These are phyloP conservation scores for Phocides pigmalion DNA, from an alignment of 1,140 invertebrate species.

Conservation along the genomic window DNA sequence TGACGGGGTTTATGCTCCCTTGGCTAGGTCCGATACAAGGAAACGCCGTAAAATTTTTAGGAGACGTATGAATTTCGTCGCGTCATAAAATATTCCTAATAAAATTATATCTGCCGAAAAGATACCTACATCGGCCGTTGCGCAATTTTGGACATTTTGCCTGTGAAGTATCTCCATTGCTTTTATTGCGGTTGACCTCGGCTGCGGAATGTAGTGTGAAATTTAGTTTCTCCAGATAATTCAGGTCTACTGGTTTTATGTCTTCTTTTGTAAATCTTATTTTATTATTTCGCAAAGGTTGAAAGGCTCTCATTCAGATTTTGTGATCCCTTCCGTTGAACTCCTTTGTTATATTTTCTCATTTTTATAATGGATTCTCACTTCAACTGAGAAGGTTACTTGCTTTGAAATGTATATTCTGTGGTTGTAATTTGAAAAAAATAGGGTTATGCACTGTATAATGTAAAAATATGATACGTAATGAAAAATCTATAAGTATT, in stretches of 20 bases:
- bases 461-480: no score
- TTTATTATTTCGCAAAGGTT: conserved; percentile 12
- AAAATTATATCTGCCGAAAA: conserved; percentile 41
- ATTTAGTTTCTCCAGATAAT: conserved; percentile 21
- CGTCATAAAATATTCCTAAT: conserved; percentile 41
- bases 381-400: background rate
- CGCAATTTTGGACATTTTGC: conserved; percentile 30
- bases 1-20: conserved; percentile 30
- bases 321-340: background rate
- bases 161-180: background rate
- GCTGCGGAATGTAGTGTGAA: conserved; percentile 15
- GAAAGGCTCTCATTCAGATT: background rate
- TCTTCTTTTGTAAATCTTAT: conserved; percentile 21
- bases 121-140: conserved; percentile 19
- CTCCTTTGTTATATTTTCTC: conserved; percentile 16
- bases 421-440: background rate
- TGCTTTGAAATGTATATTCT: background rate
- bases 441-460: no score
- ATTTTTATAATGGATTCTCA: conserved; percentile 1
- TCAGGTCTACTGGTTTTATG: conserved; percentile 10
- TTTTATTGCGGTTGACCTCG: conserved; percentile 30
- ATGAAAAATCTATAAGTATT: no score
- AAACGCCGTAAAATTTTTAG: conserved; percentile 41
- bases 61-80: conserved; percentile 37
- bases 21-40: conserved; percentile 35